A percentile compares a stretch with the other conserved stretches of the same genome.
Evolutionary conservation across 1,140 invertebrate species (phyloP).

Genomic region (Hestina assimilis): DNA sequence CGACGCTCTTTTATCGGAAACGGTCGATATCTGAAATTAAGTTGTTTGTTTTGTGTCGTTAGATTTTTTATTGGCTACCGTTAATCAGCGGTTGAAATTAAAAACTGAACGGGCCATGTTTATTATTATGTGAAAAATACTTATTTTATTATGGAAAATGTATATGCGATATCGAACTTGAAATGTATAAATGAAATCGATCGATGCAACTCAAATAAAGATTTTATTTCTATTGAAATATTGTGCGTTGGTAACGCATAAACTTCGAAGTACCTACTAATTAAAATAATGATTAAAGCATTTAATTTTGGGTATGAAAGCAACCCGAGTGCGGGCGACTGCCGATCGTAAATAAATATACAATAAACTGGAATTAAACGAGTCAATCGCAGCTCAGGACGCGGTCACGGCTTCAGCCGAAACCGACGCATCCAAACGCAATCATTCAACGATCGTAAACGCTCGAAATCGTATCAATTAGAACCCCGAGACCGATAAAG

Average conservation of each 20-base stretch:
- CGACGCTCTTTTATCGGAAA: conserved; percentile 26
- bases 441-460: conserved; percentile 74
- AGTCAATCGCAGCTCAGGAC: conserved; percentile 63
- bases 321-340: conserved; percentile 12
- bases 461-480: conserved; percentile 72
- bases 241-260: no score
- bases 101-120: neutral
- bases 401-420: conserved; percentile 67
- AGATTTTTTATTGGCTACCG: conserved; percentile 18
- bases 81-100: conserved; percentile 3
- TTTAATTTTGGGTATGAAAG: conserved; percentile 8
- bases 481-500: conserved; percentile 67
- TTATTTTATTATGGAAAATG: neutral
- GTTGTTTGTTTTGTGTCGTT: conserved; percentile 27
- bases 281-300: conserved; percentile 7
- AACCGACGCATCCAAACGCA: conserved; percentile 53
- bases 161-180: neutral
- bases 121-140: neutral
- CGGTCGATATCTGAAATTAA: conserved; percentile 26
- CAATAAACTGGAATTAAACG: conserved; percentile 71
- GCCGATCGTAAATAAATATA: conserved; percentile 66
- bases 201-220: no score
- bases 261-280: no score
- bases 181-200: neutral
- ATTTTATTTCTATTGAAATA: no score